Conservation (phyloP, 2,797 vertebrate species). For the Balearica regulorum region DNA sequence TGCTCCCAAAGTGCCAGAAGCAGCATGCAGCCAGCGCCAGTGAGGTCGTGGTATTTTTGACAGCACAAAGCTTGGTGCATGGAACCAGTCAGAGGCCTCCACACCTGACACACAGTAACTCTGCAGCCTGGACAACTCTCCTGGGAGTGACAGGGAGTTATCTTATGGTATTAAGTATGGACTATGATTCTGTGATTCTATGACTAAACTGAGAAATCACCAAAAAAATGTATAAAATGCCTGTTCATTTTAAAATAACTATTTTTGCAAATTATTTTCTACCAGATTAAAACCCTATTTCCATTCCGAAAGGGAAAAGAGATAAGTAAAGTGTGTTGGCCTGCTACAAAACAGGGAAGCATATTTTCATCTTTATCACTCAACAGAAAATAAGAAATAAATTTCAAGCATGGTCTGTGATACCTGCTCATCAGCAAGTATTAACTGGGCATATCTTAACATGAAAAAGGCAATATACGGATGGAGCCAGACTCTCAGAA, state of each 20-base stretch:
- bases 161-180: not conserved
- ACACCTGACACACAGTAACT: not conserved
- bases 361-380: not conserved
- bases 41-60: not conserved
- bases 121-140: not conserved
- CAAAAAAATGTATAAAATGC: not conserved
- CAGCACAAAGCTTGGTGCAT: fast-evolving
- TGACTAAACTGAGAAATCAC: not conserved
- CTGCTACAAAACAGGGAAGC: not conserved
- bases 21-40: not conserved
- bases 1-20: not conserved
- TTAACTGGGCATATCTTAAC: not conserved
- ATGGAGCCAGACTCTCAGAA: not conserved
- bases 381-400: not conserved
- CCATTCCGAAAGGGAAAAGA: not conserved
- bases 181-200: not conserved
- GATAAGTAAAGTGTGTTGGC: not conserved
- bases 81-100: not conserved
- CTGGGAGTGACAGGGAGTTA: not conserved
- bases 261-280: not conserved
- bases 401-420: not conserved
- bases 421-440: not conserved
- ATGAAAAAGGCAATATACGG: not conserved
- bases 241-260: not conserved
- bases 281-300: not conserved